phyloP scores from a whole-genome alignment of 2,113 vertebrate genomes.

The Caracal caracal region DNA sequence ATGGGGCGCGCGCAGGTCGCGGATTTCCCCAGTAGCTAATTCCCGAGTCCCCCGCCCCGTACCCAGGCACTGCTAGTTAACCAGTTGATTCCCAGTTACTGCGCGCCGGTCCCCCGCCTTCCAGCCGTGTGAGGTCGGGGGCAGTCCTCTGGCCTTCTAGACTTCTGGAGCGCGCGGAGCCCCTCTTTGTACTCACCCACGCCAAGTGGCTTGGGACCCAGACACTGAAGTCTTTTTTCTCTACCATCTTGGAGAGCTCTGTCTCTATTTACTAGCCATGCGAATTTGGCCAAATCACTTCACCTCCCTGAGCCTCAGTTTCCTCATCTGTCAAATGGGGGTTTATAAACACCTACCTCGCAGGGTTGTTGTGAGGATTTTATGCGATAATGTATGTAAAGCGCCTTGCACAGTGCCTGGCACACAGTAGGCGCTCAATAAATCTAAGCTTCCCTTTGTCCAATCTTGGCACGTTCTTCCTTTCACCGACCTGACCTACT shows the following conservation, averaged over 20 bases:
- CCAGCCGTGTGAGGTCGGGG: background rate
- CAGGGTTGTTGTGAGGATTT: conserved; percentile 83
- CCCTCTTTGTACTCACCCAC: background rate
- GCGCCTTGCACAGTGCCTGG: conserved; percentile 64
- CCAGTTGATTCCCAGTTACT: background rate
- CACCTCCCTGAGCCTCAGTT: conserved; percentile 79
- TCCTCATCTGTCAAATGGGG: conserved; percentile 80
- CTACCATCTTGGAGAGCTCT: conserved; percentile 27
- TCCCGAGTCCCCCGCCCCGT: background rate
- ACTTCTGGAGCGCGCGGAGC: background rate
- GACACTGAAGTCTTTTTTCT: background rate
- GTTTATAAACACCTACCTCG: conserved; percentile 81
- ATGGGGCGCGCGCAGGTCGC: conserved; percentile 77
- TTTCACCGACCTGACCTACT: background rate
- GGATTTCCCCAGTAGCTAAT: conserved; percentile 52
- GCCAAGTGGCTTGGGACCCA: conserved; percentile 13
- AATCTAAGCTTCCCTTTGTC: conserved; percentile 70
- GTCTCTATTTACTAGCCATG: conserved; percentile 67
- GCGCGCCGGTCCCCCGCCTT: background rate
- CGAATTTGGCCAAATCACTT: conserved; percentile 70
- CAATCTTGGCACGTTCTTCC: background rate
- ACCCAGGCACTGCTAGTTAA: background rate
- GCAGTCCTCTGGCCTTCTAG: conserved; percentile 39
- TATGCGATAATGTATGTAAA: conserved; percentile 71
- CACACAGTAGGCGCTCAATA: conserved; percentile 74